A percentile compares a stretch with the other conserved stretches of the same genome.
Evolutionary conservation across 2,797 vertebrate species (phyloP).

Genomic region (Myotis vivesi): DNA sequence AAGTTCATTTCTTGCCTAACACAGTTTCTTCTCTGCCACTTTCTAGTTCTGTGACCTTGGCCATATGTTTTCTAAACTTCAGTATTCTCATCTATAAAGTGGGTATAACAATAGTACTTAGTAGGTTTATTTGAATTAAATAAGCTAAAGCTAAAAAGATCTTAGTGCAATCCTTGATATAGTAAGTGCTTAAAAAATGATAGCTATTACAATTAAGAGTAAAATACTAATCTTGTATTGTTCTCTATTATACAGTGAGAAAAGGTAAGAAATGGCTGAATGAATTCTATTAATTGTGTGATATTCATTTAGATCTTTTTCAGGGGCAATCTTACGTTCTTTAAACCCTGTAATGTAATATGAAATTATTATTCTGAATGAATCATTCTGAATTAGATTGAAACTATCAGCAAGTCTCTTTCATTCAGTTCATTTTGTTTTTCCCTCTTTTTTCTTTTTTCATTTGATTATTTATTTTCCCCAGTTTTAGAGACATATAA

Average conservation of each 20-base stretch:
- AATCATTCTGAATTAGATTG: background rate
- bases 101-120: background rate
- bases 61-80: background rate
- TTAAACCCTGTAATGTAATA: background rate
- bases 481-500: background rate
- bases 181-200: background rate
- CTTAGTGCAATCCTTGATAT: background rate
- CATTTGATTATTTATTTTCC: background rate
- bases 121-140: background rate
- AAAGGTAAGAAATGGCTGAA: background rate
- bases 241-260: background rate
- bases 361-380: background rate
- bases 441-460: background rate
- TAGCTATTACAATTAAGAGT: background rate
- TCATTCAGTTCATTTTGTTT: background rate
- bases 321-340: background rate
- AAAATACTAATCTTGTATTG: background rate
- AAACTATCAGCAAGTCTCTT: background rate
- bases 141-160: background rate
- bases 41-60: background rate
- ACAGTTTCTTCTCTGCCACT: background rate
- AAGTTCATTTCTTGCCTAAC: background rate
- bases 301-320: background rate
- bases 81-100: background rate
- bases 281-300: background rate